Evolutionary conservation across 64 coral and sea anemone species (phyloP).

Genomic region (Trachythela sp.): DNA sequence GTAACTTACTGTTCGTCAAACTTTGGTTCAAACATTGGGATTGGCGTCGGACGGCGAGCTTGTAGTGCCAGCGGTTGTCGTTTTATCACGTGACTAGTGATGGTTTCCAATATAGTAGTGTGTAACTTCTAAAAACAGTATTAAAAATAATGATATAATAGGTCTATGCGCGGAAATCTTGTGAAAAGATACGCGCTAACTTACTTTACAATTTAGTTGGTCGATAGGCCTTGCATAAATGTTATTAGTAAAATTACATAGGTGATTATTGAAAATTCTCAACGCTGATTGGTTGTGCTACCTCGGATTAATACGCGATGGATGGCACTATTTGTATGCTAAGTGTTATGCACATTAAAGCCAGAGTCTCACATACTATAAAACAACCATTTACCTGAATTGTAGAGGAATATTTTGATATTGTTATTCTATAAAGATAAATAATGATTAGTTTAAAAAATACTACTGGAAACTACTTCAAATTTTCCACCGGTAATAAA

Average conservation of each 20-base stretch:
- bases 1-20: constrained; percentile 88
- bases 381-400: background rate
- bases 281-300: too few relatives aligned
- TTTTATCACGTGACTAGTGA: constrained; percentile 38
- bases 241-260: too few relatives aligned
- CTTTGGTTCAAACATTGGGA: constrained; percentile 80
- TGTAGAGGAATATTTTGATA: background rate
- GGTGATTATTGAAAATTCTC: too few relatives aligned
- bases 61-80: constrained; percentile 66
- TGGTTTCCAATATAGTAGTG: background rate
- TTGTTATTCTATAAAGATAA: background rate
- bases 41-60: constrained; percentile 63
- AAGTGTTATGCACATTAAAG: too few relatives aligned
- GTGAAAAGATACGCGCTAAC: background rate
- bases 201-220: too few relatives aligned
- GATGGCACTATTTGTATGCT: too few relatives aligned
- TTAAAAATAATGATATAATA: background rate
- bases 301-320: too few relatives aligned
- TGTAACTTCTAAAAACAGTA: constrained; percentile 35
- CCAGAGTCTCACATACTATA: too few relatives aligned
- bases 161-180: background rate
- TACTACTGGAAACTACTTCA: background rate
- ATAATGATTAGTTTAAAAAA: background rate
- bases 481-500: too few relatives aligned
- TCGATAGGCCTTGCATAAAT: too few relatives aligned